Percentiles rank a stretch among this genome's conserved stretches.
phyloP scores from a whole-genome alignment of 1,140 invertebrate genomes.

The Euwallacea fornicatus region DNA sequence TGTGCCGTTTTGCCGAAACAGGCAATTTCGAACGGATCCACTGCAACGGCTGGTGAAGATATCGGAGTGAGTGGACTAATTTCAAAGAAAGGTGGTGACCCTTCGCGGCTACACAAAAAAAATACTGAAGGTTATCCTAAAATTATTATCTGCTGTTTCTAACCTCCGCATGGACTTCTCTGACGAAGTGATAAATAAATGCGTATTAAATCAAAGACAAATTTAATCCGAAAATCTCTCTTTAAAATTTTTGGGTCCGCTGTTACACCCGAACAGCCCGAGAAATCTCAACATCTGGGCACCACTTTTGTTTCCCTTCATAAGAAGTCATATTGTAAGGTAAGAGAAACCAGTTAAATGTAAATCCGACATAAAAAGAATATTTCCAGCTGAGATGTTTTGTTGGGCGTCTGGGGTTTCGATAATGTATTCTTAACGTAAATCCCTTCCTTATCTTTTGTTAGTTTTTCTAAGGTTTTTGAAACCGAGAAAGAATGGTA shows the following conservation, averaged over 20 bases:
- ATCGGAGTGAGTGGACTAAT: slow-evolving; percentile 12
- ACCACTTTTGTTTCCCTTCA: slow-evolving; percentile 19
- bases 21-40: slow-evolving; percentile 17
- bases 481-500: slow-evolving; percentile 7
- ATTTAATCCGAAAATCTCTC: slow-evolving; percentile 1
- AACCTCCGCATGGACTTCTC: no score
- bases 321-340: slow-evolving; percentile 18
- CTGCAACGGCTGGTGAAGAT: slow-evolving; percentile 12
- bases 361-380: slow-evolving; percentile 25
- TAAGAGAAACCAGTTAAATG: slow-evolving; percentile 22
- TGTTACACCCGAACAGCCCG: slow-evolving; percentile 1
- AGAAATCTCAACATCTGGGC: slow-evolving; percentile 14
- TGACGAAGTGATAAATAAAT: background rate
- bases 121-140: background rate
- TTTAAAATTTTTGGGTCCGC: background rate
- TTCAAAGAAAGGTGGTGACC: background rate
- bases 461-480: slow-evolving; percentile 22
- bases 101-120: background rate
- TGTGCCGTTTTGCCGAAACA: slow-evolving; percentile 36
- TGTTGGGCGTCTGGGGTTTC: slow-evolving; percentile 10
- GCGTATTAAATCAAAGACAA: background rate
- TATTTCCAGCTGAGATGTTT: slow-evolving; percentile 26
- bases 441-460: slow-evolving; percentile 12
- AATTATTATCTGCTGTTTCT: no score
- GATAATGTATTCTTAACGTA: slow-evolving; percentile 29